Conservation (phyloP, 30 jellyfish, hydroid and myxozoan species). For the Calvadosia cruxmelitensis region DNA sequence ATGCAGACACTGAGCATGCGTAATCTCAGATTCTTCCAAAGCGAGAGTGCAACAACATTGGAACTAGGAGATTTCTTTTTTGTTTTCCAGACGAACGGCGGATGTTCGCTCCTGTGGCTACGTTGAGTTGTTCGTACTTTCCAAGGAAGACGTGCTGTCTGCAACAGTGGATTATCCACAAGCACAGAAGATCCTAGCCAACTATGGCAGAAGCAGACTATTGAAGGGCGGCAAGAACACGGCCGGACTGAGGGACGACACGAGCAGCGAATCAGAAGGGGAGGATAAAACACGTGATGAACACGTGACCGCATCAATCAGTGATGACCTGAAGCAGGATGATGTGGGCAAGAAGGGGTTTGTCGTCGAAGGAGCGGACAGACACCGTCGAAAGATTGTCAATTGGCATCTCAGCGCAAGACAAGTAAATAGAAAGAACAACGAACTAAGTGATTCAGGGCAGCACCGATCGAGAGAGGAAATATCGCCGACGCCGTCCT, state of each 20-base stretch:
- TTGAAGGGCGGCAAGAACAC: conserved; percentile 37
- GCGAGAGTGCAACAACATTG: too few species aligned
- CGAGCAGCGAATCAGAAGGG: conserved; percentile 20
- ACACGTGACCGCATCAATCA: neutral
- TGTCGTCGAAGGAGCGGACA: neutral
- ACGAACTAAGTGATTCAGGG: too few species aligned
- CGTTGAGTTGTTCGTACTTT: conserved; percentile 71
- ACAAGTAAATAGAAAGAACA: neutral
- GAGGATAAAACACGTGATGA: neutral
- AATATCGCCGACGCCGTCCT: too few species aligned
- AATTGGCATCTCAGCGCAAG: neutral
- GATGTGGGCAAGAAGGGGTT: neutral
- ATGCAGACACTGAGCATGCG: too few species aligned
- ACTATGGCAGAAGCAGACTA: conserved; percentile 68
- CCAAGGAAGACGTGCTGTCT: conserved; percentile 75
- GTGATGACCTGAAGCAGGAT: neutral
- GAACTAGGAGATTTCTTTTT: too few species aligned
- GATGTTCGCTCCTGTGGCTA: conserved; percentile 87
- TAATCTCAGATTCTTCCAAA: too few species aligned
- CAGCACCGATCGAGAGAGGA: too few species aligned
- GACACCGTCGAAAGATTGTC: neutral
- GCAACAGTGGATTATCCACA: conserved; percentile 75
- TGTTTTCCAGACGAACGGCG: conserved; percentile 67
- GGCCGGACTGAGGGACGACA: conserved; percentile 57
- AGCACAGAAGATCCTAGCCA: conserved; percentile 73